Evolutionary conservation across 1,140 invertebrate genomes (phyloP).

Genomic region (Heliothis virescens): DNA sequence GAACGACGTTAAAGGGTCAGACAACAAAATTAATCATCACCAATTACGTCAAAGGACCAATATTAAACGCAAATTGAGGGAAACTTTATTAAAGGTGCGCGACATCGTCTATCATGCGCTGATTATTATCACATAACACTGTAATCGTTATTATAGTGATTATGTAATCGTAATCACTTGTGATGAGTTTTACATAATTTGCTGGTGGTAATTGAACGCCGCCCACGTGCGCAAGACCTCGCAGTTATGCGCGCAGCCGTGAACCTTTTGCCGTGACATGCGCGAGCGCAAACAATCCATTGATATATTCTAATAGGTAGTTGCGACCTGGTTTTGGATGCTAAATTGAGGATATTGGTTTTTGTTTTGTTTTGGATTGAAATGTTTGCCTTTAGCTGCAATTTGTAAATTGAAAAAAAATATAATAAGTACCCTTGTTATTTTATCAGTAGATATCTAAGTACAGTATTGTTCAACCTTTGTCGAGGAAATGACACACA

Average conservation of each 20-base stretch:
- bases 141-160: constrained; percentile 32
- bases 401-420: too few relatives aligned
- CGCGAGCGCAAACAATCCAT: constrained; percentile 3
- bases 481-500: too few relatives aligned
- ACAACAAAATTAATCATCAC: constrained; percentile 25
- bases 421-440: too few relatives aligned
- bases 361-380: not conserved
- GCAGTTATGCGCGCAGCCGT: constrained; percentile 55
- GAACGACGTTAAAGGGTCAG: not conserved
- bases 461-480: too few relatives aligned
- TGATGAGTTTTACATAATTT: constrained; percentile 59
- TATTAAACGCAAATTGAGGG: constrained; percentile 21
- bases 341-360: constrained; percentile 40
- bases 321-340: constrained; percentile 40
- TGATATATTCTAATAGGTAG: constrained; percentile 33
- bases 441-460: too few relatives aligned
- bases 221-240: constrained; percentile 52
- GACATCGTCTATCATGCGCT: constrained; percentile 50
- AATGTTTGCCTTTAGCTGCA: not conserved
- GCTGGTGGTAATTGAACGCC: constrained; percentile 55
- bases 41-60: constrained; percentile 35
- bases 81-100: constrained; percentile 3
- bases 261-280: constrained; percentile 57
- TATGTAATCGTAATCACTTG: constrained; percentile 28
- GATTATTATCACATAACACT: constrained; percentile 45